phyloP scores from a whole-genome alignment of 2,888 invertebrate genomes.

The Agonopterix arenella region DNA sequence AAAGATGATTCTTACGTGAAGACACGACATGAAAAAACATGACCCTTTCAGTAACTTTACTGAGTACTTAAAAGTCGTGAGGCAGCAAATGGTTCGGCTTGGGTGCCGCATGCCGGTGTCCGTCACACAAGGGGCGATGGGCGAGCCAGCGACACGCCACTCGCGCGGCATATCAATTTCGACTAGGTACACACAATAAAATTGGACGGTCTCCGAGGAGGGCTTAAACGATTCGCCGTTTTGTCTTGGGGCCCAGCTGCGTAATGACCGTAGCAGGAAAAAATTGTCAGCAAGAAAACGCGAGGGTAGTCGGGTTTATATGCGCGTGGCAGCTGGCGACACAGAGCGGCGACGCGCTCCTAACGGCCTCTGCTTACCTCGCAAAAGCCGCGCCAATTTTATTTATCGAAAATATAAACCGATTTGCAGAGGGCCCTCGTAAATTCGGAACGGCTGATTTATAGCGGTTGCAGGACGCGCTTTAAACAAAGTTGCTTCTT shows the following conservation, averaged over 20 bases:
- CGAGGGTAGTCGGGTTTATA: conserved; percentile 75
- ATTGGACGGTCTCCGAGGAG: conserved; percentile 75
- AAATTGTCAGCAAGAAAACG: conserved; percentile 77
- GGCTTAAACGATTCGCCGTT: conserved; percentile 77
- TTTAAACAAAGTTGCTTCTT: conserved; percentile 67
- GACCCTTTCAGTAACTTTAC: too few species aligned
- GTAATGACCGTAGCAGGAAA: conserved; percentile 75
- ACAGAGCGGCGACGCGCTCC: conserved; percentile 61
- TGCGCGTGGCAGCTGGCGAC: conserved; percentile 64
- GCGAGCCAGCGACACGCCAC: conserved; percentile 39
- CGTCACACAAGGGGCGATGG: conserved; percentile 33
- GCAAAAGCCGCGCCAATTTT: conserved; percentile 77
- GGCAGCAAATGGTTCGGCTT: conserved; percentile 37
- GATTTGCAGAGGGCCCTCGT: conserved; percentile 74
- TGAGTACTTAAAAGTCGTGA: conserved; percentile 12
- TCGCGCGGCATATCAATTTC: conserved; percentile 73
- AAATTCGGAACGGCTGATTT: conserved; percentile 71
- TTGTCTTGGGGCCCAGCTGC: conserved; percentile 76
- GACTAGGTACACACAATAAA: conserved; percentile 74
- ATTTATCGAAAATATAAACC: conserved; percentile 78
- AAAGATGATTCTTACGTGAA: too few species aligned
- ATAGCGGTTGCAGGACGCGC: conserved; percentile 70
- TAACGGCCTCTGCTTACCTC: conserved; percentile 75
- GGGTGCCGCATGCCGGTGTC: conserved; percentile 23
- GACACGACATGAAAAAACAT: too few species aligned